These are phyloP conservation scores for Parauchenoglanis ngamensis DNA, from an alignment of 2,797 vertebrate species.

Conservation along the genomic window DNA sequence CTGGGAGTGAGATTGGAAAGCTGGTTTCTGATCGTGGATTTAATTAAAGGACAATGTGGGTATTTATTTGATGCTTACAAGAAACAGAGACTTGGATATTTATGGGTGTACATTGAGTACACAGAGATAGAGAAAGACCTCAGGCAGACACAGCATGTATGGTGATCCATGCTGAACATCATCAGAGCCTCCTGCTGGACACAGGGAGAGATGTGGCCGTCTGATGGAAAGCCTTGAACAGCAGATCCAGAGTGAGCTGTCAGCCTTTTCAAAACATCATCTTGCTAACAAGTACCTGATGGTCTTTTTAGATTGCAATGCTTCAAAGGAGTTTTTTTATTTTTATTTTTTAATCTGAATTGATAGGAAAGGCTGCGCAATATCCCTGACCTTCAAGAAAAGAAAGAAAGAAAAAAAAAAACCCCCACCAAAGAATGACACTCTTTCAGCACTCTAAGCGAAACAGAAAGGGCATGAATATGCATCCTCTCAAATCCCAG, in stretches of 20 bases:
- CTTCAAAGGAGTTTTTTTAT: background rate
- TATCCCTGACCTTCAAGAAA: slow-evolving; percentile 5
- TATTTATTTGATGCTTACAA: background rate
- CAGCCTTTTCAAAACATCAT: background rate
- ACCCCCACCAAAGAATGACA: background rate
- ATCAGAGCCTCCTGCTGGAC: slow-evolving; percentile 81
- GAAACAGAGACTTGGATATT: background rate
- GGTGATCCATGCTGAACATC: slow-evolving; percentile 87
- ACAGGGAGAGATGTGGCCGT: slow-evolving; percentile 20
- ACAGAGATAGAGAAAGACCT: slow-evolving; percentile 64
- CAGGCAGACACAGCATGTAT: slow-evolving; percentile 82
- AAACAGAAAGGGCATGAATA: slow-evolving; percentile 9
- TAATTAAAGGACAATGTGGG: background rate
- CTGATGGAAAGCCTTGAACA: background rate
- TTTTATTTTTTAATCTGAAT: background rate
- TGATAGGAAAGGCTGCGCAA: background rate
- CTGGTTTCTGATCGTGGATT: background rate
- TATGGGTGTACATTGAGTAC: slow-evolving; percentile 74
- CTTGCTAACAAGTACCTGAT: slow-evolving; percentile 15
- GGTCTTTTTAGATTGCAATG: background rate
- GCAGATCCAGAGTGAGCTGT: background rate
- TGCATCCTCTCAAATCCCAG: background rate
- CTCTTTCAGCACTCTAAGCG: background rate
- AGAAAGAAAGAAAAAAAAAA: background rate
- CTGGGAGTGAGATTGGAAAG: background rate